Evolutionary conservation across 2,888 invertebrate genomes (phyloP).

Genomic region (Dryobotodes eremita): DNA sequence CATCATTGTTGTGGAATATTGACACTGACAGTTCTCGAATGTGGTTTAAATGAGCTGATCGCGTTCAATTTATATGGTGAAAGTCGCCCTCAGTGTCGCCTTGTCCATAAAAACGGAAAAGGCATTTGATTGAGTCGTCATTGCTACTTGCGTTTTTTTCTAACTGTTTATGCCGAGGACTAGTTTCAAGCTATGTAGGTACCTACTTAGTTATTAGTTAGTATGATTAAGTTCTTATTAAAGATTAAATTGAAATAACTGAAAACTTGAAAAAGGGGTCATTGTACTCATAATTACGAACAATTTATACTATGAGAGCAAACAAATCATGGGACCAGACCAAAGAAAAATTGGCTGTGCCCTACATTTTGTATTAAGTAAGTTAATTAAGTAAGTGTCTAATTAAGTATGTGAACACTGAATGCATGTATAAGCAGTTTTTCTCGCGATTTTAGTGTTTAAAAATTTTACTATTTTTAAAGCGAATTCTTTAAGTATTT

Average conservation of each 20-base stretch:
- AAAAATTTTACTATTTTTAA: not conserved
- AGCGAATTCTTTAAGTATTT: not conserved
- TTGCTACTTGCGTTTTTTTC: constrained; percentile 1
- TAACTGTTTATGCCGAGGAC: not conserved
- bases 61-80: too few species aligned
- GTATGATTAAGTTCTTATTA: not conserved
- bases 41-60: too few species aligned
- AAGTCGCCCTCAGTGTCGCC: not conserved
- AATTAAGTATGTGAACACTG: not conserved
- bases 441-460: not conserved
- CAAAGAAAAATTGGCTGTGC: not conserved
- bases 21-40: not conserved
- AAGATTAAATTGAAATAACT: not conserved
- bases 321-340: too few species aligned
- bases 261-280: not conserved
- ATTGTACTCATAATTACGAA: not conserved
- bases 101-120: constrained; percentile 20
- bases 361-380: too few species aligned
- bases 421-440: not conserved
- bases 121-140: constrained; percentile 27
- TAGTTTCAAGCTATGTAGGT: not conserved
- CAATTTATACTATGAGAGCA: not conserved
- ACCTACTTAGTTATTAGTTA: not conserved
- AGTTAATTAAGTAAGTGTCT: too few species aligned
- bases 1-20: not conserved